Evolutionary conservation across 2,888 invertebrate species (phyloP), one percentile per base, ranked within the genome.

Genomic region (Amphipyra tragopoginis): DNA sequence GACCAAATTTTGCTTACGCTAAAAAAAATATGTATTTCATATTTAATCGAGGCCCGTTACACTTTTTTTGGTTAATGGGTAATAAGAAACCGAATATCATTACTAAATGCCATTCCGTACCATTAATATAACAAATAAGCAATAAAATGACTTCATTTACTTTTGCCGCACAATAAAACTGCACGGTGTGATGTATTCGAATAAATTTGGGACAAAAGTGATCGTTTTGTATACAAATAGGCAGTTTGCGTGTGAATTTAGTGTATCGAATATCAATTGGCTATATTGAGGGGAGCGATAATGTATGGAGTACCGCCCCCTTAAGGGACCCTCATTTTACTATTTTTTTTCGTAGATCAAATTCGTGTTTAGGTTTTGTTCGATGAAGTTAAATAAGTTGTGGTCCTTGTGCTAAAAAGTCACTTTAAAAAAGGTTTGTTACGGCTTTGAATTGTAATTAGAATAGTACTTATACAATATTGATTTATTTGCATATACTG

Each of bases 241-340:
- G 86, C 86, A 85, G 89, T 90, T 89, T 89, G 89, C 89, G 91
- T 92, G 93, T 91, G 92, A 91, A 91, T 89, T 82, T 86, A 88
- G 85, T 93, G 92, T 92, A 91, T 92, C 92, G 93, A 90, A 93
- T 93, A 91, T 90, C 92, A 92, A 93, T 93, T 90, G 91, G 84
- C 72, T 77, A 75, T 82, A 83, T 85, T 79, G 83, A 76, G 83
- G 81, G 79, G 75, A 72, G 77, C 80, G 83, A 80, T 86, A 87
- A 90, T 84, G 83, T 86, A 83, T 84, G 81, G 80, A 73, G 75
- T 65, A 59, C 77, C 83, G 82, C 88, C 86, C 86, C 74, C 71
- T 72, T 48, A 49, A 39, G 66, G 73, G 77, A 49, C 53, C 51
- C 51, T 68, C 54, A 15, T 54, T 64, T 68, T 45, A 68, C 75